A percentile compares a stretch with the other conserved stretches of the same genome.
These are phyloP conservation scores for Telenomus remus DNA, from an alignment of 1,140 invertebrate genomes.

Conservation along the genomic window DNA sequence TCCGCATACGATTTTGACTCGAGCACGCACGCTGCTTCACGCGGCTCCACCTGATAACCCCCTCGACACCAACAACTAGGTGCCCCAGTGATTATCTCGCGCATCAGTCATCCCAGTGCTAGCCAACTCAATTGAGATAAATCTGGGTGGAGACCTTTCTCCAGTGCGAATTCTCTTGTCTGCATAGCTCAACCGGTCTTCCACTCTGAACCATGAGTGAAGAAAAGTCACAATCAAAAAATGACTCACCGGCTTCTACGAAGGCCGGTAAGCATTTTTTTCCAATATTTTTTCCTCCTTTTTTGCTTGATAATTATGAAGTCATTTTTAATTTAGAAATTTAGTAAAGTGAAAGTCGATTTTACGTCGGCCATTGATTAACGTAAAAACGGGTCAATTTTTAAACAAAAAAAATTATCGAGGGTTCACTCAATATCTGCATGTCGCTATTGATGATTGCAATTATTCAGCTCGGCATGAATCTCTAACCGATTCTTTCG, in stretches of 20 bases:
- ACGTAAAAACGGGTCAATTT: too few species aligned
- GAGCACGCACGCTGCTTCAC: neutral
- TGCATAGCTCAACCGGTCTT: neutral
- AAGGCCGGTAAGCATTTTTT: slow-evolving; percentile 44
- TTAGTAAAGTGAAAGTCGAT: too few species aligned
- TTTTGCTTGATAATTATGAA: neutral
- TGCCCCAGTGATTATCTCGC: neutral
- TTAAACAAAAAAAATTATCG: too few species aligned
- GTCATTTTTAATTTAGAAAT: neutral
- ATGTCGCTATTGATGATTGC: too few species aligned
- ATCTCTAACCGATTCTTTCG: too few species aligned
- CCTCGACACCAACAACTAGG: neutral
- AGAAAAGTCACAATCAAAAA: slow-evolving; percentile 40
- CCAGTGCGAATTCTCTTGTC: neutral
- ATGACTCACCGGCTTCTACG: slow-evolving; percentile 32
- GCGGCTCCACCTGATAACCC: neutral
- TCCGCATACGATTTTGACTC: too few species aligned
- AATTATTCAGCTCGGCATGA: too few species aligned
- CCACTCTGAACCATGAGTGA: slow-evolving; percentile 25
- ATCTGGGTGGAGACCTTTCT: slow-evolving; percentile 25
- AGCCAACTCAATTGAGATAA: too few species aligned
- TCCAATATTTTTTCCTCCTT: neutral
- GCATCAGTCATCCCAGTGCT: too few species aligned
- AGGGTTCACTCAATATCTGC: too few species aligned
- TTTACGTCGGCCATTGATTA: too few species aligned